Base-by-base conservation (phyloP, 92 coral and sea anemone species). In the Virgularia gustaviana region DNA sequence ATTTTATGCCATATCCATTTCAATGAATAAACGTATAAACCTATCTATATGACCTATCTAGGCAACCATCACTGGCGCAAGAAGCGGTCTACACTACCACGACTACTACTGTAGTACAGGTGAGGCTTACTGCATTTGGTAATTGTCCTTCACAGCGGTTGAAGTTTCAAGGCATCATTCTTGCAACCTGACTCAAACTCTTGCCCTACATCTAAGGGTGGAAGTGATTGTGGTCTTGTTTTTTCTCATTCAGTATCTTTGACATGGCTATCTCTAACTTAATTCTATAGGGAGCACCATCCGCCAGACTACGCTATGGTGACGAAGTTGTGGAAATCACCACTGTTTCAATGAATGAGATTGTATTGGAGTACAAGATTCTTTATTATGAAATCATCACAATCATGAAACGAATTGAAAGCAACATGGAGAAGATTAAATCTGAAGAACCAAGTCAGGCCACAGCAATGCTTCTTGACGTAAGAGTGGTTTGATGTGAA, bases 251-350 rank as follows among this genome's bases (percentile, higher is more conserved):
- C n/a, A n/a, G n/a, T n/a, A n/a, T n/a, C n/a, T n/a, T n/a, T n/a
- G n/a, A n/a, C n/a, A n/a, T n/a, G n/a, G n/a, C n/a, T 33, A 33
- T 35, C 47, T 61, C 37, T 2, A 16, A 61, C 41, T 9, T 28
- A 6, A 1, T 29, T 13, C 22, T 47, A 22, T 16, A 52, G 58
- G 13, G 58, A 6, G 29, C 58, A 33, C 58, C 31, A 13, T 22
- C 58, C 9, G 75, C 75, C 36, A 36, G 75, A 45, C 25, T 68
- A 5, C 53, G 42, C 0, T 24, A 45, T 51, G 75, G 75, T 0
- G 75, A 68, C 35, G 75, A 68, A 34, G 75, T 68, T 13, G 51
- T 68, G 7, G 75, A 68, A 34, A 68, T 68, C 15, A 68, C 75
- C 16, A 29, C 45, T 2, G 75, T 68, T 28, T 68, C 75, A 2